These are phyloP conservation scores for Fregata magnificens DNA, from an alignment of 2,113 vertebrate species.

Conservation along the genomic window DNA sequence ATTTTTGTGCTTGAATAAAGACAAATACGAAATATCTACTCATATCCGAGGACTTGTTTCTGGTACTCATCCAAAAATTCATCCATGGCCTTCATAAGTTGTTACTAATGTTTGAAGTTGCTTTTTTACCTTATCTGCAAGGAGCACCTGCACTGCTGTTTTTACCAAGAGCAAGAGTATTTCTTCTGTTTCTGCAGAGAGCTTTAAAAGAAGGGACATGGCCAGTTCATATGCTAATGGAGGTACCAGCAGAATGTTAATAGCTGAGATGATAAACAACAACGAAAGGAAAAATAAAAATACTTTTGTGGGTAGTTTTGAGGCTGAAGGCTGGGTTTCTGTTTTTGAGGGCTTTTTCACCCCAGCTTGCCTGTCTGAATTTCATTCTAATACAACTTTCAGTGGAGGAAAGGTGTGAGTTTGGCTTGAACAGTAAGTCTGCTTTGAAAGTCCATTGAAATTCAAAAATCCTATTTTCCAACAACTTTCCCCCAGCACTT, in stretches of 20 bases:
- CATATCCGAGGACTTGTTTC: neutral
- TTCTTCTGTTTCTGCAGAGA: constrained; percentile 24
- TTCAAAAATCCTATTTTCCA: neutral
- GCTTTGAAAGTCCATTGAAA: neutral
- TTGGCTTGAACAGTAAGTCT: neutral
- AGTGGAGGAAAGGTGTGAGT: neutral
- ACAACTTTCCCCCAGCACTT: neutral
- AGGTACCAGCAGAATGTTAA: constrained; percentile 27
- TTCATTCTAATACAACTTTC: neutral
- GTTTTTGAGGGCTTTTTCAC: neutral
- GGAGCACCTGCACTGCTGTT: neutral
- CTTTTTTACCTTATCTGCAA: constrained; percentile 39
- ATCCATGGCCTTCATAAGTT: neutral
- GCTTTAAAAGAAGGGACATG: neutral
- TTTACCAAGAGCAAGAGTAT: neutral
- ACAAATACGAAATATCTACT: neutral
- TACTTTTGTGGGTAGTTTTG: neutral
- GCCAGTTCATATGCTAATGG: neutral
- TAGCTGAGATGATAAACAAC: neutral
- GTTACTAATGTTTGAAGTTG: neutral
- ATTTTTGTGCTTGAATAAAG: neutral
- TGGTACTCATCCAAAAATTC: constrained; percentile 19
- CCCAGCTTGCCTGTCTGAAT: neutral
- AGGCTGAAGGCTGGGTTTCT: neutral
- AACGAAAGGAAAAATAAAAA: neutral